Evolutionary conservation across 2,797 vertebrate genomes (phyloP).

Genomic region (Cygnus olor): DNA sequence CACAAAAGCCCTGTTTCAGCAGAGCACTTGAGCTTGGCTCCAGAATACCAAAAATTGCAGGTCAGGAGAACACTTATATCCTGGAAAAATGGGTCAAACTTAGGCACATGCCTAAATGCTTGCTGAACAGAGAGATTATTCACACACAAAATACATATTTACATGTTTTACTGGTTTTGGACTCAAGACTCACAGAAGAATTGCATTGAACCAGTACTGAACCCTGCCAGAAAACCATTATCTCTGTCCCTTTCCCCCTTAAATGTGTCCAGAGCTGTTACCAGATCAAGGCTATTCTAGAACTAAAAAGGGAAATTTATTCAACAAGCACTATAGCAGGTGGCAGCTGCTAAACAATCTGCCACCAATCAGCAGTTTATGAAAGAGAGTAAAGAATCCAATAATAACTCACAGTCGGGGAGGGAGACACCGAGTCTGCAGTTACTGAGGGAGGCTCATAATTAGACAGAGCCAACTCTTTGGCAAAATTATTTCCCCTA

Average conservation of each 20-base stretch:
- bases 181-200: background rate
- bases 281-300: constrained; percentile 59
- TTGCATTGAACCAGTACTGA: background rate
- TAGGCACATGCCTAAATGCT: background rate
- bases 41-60: background rate
- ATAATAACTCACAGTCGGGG: constrained; percentile 68
- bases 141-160: background rate
- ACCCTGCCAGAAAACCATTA: background rate
- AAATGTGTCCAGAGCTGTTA: constrained; percentile 32
- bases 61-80: background rate
- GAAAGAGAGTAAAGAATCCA: constrained; percentile 73
- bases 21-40: background rate
- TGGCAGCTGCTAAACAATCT: constrained; percentile 76
- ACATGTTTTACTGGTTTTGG: background rate
- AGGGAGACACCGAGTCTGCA: constrained; percentile 58
- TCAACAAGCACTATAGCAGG: constrained; percentile 71
- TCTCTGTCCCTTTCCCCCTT: background rate
- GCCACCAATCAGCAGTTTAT: constrained; percentile 76
- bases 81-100: background rate
- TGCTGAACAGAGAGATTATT: background rate
- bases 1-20: background rate
- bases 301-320: constrained; percentile 68
- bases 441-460: constrained; percentile 9
- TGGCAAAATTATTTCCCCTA: constrained; percentile 45
- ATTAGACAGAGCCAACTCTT: constrained; percentile 46